Evolutionary conservation across 2,797 vertebrate genomes (phyloP), one percentile per base, ranked within the genome.

Genomic region (Fistularia commersonii): DNA sequence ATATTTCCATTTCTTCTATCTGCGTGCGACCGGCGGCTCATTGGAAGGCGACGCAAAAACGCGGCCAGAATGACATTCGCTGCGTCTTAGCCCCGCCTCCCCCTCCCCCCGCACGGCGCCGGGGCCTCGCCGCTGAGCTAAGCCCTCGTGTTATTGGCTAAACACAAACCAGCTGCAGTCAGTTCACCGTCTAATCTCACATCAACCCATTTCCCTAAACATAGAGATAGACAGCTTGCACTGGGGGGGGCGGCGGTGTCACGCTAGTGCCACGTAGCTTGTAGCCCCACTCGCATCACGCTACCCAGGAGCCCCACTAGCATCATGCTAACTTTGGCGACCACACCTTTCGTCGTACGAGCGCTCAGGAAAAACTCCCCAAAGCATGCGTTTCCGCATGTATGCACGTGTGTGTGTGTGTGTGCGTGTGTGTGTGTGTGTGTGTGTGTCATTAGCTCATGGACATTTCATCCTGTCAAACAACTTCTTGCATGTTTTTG

Each of bases 171-270:
- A 85, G 82, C 81, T 82, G 79, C 73, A 80, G 76, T 66, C 82
- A 67, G 79, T 84, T 89, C 87, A 88, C 80, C 66, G 80, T 80
- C 81, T 85, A 74, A 80, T 87, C 80, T 81, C 79, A 74, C 79
- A 76, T 80, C 66, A 68, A 86, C 83, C 54, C 72, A 88, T 82
- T 81, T 77, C 74, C 60, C 73, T 65, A 77, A 84, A 82, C 74
- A 76, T 80, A 66, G 60, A 69, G 8, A 11, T 35, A 66, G 54
- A 68, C 62, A 68, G 41, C 3, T 41, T 54, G 60, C 58, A 54
- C 61, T 41, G 57, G 3, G 8, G 49, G 51, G 59, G 50, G 61
- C 53, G 56, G 53, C 48, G 74, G 51, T 64, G 23, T 23, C 23
- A 23, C 23, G 23, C 23, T 23, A 23, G 23, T 23, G 23, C 23